Percentiles rank a stretch among this genome's conserved stretches.
Conservation (phyloP, 2,113 vertebrate genomes). For the Lepus timidus region DNA sequence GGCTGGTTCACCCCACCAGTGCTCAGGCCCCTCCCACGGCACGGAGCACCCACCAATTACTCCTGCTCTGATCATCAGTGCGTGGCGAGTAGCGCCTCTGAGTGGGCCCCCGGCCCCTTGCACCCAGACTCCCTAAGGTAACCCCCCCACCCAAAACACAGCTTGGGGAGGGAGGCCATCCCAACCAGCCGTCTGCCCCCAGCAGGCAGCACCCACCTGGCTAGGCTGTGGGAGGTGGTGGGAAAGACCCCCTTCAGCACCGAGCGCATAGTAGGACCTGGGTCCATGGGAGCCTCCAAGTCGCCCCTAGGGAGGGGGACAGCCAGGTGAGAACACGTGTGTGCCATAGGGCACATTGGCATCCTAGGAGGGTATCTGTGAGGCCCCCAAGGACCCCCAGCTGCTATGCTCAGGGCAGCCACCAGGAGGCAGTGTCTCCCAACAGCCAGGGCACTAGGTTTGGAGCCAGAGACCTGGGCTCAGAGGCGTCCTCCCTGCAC, state of each 20-base stretch:
- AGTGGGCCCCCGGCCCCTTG: background rate
- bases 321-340: fast-evolving
- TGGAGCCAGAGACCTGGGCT: background rate
- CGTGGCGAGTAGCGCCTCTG: background rate
- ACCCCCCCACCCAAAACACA: background rate
- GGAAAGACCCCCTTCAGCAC: fast-evolving
- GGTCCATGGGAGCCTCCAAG: background rate
- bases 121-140: background rate
- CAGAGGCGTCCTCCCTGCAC: fast-evolving
- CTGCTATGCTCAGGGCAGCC: background rate
- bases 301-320: background rate
- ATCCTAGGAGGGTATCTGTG: fast-evolving
- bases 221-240: too few relatives aligned
- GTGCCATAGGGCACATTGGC: fast-evolving
- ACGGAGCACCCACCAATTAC: fast-evolving
- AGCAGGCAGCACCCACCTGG: background rate
- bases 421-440: background rate
- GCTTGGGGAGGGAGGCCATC: background rate
- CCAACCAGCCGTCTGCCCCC: background rate
- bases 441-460: background rate
- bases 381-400: background rate
- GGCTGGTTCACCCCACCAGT: too few relatives aligned
- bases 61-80: background rate
- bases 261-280: background rate
- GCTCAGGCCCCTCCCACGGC: too few relatives aligned